Base-by-base conservation (phyloP, 2,113 vertebrate genomes). In the Apistogramma diplotaenia region DNA sequence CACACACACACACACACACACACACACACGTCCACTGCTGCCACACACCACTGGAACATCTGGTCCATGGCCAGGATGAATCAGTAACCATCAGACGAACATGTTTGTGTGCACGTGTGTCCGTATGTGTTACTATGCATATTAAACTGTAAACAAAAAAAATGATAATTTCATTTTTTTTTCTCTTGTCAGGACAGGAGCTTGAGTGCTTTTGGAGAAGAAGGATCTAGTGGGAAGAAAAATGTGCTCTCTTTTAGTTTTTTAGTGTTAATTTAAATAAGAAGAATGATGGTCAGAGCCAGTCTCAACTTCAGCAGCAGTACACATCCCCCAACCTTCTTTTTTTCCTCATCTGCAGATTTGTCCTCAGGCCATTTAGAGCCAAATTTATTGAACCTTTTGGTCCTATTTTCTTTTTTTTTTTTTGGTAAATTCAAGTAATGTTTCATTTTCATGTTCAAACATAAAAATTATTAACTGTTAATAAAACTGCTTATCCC, bases 11-110 rank as follows among this genome's bases (percentile, higher is more conserved):
- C 56, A 7, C 58, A 76, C 18, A 67, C 29, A 83, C 81, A 83
- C 60, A 55, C n/a, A 29, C 37, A 59, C 7, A 65, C 19, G 78
- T 87, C 85, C 85, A 85, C 60, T 70, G 79, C 74, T 76, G 85
- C 88, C 88, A 88, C 87, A 88, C 90, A 89, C 82, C 80, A 62
- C 87, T 89, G 85, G 85, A 89, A 92, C 91, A 91, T 91, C 91
- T 92, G 90, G 88, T 79, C 81, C 23, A 7, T 18, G 87, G 86
- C 89, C 87, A 88, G 73, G 85, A 86, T 89, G 90, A 93, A 89
- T 90, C 88, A 89, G 86, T 83, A 83, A 87, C 85, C 85, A 76
- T 77, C 79, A 79, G 59, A 58, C 67, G 81, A 46, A 40, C 73
- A 76, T 11, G 2, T 67, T 67, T 70, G 62, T n/a, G 12, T 7